Evolutionary conservation across 2,797 vertebrate species (phyloP), one percentile per base, ranked within the genome.

Genomic region (Premnoplex brunnescens): DNA sequence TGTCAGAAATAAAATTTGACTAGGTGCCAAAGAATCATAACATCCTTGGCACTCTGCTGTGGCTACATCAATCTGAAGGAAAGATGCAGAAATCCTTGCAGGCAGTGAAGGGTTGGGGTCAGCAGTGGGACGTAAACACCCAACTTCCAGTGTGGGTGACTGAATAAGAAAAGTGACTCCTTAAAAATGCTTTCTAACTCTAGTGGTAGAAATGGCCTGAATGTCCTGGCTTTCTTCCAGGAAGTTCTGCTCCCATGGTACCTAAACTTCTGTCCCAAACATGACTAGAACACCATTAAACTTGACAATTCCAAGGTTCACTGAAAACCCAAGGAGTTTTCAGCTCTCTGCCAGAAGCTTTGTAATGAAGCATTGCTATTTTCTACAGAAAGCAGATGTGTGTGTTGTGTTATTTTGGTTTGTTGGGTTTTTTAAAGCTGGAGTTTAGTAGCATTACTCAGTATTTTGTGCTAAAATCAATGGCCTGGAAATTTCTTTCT

Each of bases 1-100:
- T 92, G 54, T 92, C 84, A 91, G 81, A 94, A 93, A 71, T 81
- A 75, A 86, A 91, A 89, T 83, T 77, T 95, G 75, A 77, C 46
- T 68, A 30, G 62, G 15, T 89, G 75, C 51, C 82, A 96, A 51
- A 27, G 23, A 75, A 23, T 58, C 82, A 15, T 72, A 75, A 66
- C 43, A 51, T 64, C 78, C 63, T 89, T 93, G 84, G 89, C 75
- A 60, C 39, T 80, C 46, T 79, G 63, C 58, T 92, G 71, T 58
- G 63, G 43, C 48, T 69, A 14, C 41, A 37, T 71, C 74, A 77
- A 0, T 64, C 49, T 88, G 84, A 89, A 80, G 60, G 27, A 89
- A 85, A 87, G 74, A 54, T 63, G 44, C 39, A 95, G 77, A 77
- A 95, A 82, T 79, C 60, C 84, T 87, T 67, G 63, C 1, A 9